Conservation (phyloP, 2,797 vertebrate species). For the Phaenicophaeus curvirostris region DNA sequence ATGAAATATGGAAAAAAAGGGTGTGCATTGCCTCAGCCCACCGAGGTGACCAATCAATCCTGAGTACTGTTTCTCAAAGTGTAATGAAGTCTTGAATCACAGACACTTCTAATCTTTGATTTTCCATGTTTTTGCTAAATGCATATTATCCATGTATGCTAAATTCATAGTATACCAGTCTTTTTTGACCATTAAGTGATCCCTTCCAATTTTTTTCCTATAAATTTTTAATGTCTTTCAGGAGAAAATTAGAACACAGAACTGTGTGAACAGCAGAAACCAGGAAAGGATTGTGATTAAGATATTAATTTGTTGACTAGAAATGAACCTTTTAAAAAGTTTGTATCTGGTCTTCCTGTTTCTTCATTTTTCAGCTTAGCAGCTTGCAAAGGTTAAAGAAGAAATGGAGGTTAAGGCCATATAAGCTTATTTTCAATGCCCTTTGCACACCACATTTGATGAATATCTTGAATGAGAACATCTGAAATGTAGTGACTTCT, state of each 20-base stretch:
- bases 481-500: background rate
- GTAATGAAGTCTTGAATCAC: too few species aligned
- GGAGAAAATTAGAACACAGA: too few species aligned
- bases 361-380: background rate
- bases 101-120: too few species aligned
- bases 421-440: background rate
- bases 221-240: too few species aligned
- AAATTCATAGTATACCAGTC: too few species aligned
- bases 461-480: background rate
- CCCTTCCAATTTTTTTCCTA: too few species aligned
- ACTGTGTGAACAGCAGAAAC: too few species aligned
- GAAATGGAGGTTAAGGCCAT: background rate
- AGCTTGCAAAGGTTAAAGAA: background rate
- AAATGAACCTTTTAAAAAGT: background rate
- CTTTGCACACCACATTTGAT: background rate
- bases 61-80: background rate
- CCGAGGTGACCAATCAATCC: background rate
- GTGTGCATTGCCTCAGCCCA: background rate
- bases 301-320: too few species aligned
- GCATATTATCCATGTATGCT: too few species aligned
- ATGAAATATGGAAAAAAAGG: background rate
- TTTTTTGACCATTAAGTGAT: too few species aligned
- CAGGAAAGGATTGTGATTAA: too few species aligned
- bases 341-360: background rate
- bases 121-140: too few species aligned